A percentile compares a stretch with the other conserved stretches of the same genome.
phyloP scores from a whole-genome alignment of 2,888 invertebrate genomes.

The Cybosia mesomella region DNA sequence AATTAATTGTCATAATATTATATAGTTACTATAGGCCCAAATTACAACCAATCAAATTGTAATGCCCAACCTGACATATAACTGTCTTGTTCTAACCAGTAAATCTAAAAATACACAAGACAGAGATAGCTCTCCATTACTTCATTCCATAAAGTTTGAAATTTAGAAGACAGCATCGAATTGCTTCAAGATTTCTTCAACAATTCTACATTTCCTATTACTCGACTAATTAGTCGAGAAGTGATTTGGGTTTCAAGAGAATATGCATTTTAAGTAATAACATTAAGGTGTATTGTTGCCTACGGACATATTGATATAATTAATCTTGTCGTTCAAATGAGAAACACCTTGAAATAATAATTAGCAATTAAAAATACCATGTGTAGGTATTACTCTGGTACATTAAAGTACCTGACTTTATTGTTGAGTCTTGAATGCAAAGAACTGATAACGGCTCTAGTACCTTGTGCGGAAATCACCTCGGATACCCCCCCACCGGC shows the following conservation, averaged over 20 bases:
- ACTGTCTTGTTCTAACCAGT: conserved; percentile 23
- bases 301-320: conserved; percentile 19
- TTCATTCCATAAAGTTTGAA: conserved; percentile 29
- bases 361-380: conserved; percentile 35
- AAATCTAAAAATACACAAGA: conserved; percentile 16
- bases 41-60: neutral
- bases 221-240: conserved; percentile 37
- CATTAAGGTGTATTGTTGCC: conserved; percentile 14
- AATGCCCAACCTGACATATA: conserved; percentile 7
- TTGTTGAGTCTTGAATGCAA: neutral
- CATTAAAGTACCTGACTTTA: conserved; percentile 28
- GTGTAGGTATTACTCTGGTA: conserved; percentile 28
- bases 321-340: conserved; percentile 29
- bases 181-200: conserved; percentile 42
- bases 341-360: conserved; percentile 41
- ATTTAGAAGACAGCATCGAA: conserved; percentile 31
- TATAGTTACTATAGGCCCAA: too few relatives aligned
- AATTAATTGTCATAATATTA: neutral
- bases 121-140: conserved; percentile 20
- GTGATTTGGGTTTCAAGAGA: conserved; percentile 11
- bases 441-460: neutral
- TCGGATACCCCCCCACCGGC: too few relatives aligned
- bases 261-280: neutral
- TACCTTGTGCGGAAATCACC: too few relatives aligned
- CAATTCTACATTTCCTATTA: conserved; percentile 30